These are phyloP conservation scores for Arrhopalites spinosus DNA, from an alignment of 2,888 invertebrate species.

Conservation along the genomic window DNA sequence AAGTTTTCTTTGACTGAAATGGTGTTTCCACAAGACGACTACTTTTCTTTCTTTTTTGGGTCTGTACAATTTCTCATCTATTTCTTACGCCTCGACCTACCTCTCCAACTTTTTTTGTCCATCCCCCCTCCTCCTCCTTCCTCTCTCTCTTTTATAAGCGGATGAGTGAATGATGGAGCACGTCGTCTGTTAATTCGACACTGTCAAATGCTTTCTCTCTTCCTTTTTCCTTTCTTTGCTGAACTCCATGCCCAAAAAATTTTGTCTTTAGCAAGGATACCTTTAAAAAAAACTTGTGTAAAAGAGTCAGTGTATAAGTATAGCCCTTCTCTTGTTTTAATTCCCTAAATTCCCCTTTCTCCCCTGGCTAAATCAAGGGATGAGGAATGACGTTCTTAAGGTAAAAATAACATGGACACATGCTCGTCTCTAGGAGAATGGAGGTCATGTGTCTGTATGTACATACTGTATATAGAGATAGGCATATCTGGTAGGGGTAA, in stretches of 20 bases:
- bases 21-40: conserved; percentile 5
- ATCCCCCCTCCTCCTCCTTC: not conserved
- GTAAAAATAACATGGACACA: too few species aligned
- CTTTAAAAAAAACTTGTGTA: too few species aligned
- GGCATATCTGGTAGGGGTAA: too few species aligned
- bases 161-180: conserved; percentile 20
- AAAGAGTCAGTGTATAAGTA: too few species aligned
- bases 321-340: not conserved
- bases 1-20: conserved; percentile 41
- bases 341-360: not conserved
- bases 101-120: not conserved
- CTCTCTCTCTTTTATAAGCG: not conserved
- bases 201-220: conserved; percentile 1
- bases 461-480: too few species aligned
- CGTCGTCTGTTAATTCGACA: conserved; percentile 13
- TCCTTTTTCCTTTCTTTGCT: not conserved
- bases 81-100: not conserved
- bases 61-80: not conserved
- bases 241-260: not conserved
- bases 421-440: too few species aligned
- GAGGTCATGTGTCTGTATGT: too few species aligned
- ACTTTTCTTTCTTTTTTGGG: conserved; percentile 10
- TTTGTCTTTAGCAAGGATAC: too few species aligned
- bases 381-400: too few species aligned
- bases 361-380: not conserved